phyloP scores from a whole-genome alignment of 92 coral and sea anemone species.

The Parazoanthus darwini region DNA sequence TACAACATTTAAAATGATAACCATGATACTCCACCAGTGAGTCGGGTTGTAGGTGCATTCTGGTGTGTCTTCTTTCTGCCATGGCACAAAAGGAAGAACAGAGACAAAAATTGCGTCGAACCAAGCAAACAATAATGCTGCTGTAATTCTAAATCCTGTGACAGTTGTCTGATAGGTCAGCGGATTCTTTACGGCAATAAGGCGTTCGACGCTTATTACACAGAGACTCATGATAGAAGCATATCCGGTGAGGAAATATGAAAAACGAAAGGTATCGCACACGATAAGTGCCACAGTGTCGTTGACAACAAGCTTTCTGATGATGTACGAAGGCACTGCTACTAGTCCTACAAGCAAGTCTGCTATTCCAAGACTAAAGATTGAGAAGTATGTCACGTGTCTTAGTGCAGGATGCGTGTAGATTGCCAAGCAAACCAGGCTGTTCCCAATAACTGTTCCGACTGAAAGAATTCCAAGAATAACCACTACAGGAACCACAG shows the following conservation, averaged over 20 bases:
- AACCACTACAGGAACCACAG: constrained; percentile 64
- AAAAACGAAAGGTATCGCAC: constrained; percentile 72
- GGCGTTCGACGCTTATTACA: constrained; percentile 91
- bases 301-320: constrained; percentile 75
- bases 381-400: constrained; percentile 83
- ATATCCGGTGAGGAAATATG: constrained; percentile 94
- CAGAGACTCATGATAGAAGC: constrained; percentile 90
- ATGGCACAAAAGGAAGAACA: constrained; percentile 81
- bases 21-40: constrained; percentile 97
- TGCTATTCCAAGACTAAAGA: constrained; percentile 85
- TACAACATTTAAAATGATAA: constrained; percentile 76
- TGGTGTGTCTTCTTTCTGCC: constrained; percentile 50
- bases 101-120: constrained; percentile 77
- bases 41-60: constrained; percentile 87
- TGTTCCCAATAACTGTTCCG: constrained; percentile 85
- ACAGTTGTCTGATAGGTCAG: constrained; percentile 73
- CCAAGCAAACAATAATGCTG: constrained; percentile 72
- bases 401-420: constrained; percentile 77
- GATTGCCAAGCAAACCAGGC: constrained; percentile 83
- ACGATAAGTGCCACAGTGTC: constrained; percentile 51
- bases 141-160: constrained; percentile 63
- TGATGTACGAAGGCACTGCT: constrained; percentile 94
- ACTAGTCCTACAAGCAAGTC: constrained; percentile 85
- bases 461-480: constrained; percentile 61
- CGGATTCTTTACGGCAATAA: constrained; percentile 84